A percentile compares a stretch with the other conserved stretches of the same genome.
These are phyloP conservation scores for Patella ulyssiponensis DNA, from an alignment of 2,888 invertebrate genomes.

Conservation along the genomic window DNA sequence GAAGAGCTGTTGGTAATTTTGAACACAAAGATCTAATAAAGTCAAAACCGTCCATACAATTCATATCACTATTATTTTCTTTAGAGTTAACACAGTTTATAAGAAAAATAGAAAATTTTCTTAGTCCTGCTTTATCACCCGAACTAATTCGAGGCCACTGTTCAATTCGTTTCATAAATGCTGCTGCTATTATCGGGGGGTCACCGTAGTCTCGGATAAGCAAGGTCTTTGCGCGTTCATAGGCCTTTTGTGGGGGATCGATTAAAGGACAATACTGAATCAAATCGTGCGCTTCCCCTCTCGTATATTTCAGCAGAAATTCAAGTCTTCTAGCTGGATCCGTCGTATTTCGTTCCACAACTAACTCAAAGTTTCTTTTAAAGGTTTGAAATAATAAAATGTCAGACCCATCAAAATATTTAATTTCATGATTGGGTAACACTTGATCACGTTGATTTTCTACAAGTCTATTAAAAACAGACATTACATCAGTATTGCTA, in stretches of 20 bases:
- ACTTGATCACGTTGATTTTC: background rate
- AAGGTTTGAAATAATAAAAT: background rate
- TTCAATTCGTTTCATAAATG: background rate
- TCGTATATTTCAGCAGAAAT: conserved; percentile 7
- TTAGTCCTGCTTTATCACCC: background rate
- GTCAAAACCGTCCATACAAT: background rate
- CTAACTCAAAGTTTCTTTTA: background rate
- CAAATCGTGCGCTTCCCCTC: background rate
- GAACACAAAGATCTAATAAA: background rate
- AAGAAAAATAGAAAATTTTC: background rate
- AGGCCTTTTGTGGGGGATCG: background rate
- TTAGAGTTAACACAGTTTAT: background rate
- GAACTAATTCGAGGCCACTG: background rate
- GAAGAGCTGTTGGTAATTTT: background rate
- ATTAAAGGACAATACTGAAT: background rate
- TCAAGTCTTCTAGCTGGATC: conserved; percentile 6
- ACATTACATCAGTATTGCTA: background rate
- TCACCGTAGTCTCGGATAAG: background rate
- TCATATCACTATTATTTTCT: background rate
- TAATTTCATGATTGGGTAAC: background rate
- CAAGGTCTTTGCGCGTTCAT: background rate
- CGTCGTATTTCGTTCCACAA: background rate
- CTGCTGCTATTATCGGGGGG: background rate
- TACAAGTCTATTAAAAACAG: background rate
- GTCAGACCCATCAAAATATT: background rate